Evolutionary conservation across 1,140 invertebrate species (phyloP).

Genomic region (Planococcus citri): DNA sequence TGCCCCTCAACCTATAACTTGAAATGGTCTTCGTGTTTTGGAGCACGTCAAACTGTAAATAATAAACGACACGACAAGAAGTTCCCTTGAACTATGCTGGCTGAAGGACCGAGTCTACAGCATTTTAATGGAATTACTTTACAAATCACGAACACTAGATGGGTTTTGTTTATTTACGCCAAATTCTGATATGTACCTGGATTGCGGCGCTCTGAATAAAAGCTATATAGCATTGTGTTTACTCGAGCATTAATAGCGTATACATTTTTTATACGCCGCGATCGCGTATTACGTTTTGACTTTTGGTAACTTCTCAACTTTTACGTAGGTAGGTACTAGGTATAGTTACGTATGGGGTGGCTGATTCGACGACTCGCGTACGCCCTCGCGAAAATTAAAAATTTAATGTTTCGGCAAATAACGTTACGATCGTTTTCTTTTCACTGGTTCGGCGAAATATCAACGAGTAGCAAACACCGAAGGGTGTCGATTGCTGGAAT

Average conservation of each 20-base stretch:
- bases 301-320: too few species aligned
- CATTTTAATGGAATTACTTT: slow-evolving; percentile 8
- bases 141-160: neutral
- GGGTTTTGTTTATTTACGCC: neutral
- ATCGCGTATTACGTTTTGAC: neutral
- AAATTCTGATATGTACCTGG: neutral
- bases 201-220: neutral
- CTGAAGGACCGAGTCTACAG: neutral
- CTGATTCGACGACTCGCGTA: too few species aligned
- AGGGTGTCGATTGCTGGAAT: neutral
- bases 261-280: neutral
- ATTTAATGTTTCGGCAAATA: neutral
- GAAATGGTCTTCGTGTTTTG: neutral
- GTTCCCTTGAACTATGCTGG: neutral
- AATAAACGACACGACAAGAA: slow-evolving; percentile 6
- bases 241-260: neutral
- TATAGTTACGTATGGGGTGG: too few species aligned
- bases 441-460: neutral
- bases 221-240: neutral
- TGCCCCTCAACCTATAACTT: neutral
- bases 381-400: neutral
- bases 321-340: too few species aligned
- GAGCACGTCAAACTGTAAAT: slow-evolving; percentile 15
- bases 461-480: neutral
- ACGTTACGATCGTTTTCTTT: too few species aligned